These are phyloP conservation scores for Onychomys leucogaster DNA, from an alignment of 2,797 vertebrate species.

Conservation along the genomic window DNA sequence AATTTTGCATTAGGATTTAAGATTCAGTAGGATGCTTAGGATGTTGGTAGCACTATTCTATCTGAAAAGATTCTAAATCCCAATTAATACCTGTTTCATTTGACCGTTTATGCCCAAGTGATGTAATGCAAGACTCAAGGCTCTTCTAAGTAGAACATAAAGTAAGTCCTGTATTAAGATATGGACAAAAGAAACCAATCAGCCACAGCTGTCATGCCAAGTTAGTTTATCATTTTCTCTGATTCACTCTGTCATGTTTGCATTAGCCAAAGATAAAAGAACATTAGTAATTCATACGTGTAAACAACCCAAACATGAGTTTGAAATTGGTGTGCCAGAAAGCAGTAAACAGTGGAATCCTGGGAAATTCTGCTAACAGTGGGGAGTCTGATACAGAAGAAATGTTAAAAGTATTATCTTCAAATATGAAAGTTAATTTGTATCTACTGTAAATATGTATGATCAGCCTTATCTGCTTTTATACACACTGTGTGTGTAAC, in stretches of 20 bases:
- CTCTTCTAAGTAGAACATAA: background rate
- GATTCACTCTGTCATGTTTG: constrained; percentile 67
- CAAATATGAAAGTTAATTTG: constrained; percentile 80
- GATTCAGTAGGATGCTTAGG: constrained; percentile 44
- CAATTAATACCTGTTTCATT: constrained; percentile 19
- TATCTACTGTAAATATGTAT: constrained; percentile 81
- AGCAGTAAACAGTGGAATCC: constrained; percentile 79
- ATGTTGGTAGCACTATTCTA: constrained; percentile 46
- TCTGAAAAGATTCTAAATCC: constrained; percentile 55
- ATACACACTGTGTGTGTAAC: constrained; percentile 85
- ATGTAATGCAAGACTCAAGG: constrained; percentile 43
- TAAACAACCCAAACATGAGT: constrained; percentile 73
- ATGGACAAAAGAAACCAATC: constrained; percentile 52
- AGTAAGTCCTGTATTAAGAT: constrained; percentile 36
- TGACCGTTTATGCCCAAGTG: constrained; percentile 50
- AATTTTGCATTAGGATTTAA: constrained; percentile 42
- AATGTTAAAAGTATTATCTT: constrained; percentile 78
- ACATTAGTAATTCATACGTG: constrained; percentile 73
- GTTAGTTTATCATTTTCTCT: constrained; percentile 69
- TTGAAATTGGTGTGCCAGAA: constrained; percentile 75
- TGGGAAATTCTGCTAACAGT: constrained; percentile 72
- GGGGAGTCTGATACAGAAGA: constrained; percentile 71
- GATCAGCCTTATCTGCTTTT: constrained; percentile 81
- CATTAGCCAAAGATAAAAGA: constrained; percentile 83
- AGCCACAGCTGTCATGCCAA: constrained; percentile 61